Base-by-base conservation (phyloP, 2,797 vertebrate species). In the Margarornis squamiger region DNA sequence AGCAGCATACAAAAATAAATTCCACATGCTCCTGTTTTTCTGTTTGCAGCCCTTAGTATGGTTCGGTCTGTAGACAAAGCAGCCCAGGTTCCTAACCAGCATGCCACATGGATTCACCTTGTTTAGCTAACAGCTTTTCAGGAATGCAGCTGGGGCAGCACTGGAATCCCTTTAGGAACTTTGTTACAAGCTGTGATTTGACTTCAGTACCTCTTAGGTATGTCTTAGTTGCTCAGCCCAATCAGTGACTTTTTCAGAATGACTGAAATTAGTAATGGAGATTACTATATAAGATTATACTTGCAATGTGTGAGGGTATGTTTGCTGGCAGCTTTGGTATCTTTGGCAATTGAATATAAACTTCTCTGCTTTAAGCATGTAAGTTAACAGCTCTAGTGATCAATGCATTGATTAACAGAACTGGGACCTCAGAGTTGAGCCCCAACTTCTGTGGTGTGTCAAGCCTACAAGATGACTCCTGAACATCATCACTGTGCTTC, bases 111-210 rank as follows among this genome's bases (percentile, higher is more conserved):
- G 43, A 83, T 29, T 49, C 57, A 70, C 32, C 23, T 2, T 32
- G 19, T 70, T 91, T 61, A 74, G 91, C 18, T 52, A 90, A 84
- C 51, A 90, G 89, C 79, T 92, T 90, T 93, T 70, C 92, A 94
- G 92, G 94, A 96, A 95, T 76, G 95, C 65, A 55, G 61, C 81
- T 65, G 30, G 54, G 55, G 68, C 84, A 88, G 82, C 8, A 0
- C 46, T 86, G 75, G 78, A 91, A 95, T 95, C 84, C 83, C 65
- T 75, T 83, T 29, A 63, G 65, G 72, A 96, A 77, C 75, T 61
- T 62, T 12, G 65, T 43, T 80, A 75, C 72, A 92, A 73, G 85
- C 85, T 94, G 75, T 66, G 85, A 81, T 93, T 90, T 96, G 46
- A 92, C 59, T 84, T 75, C 46, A 41, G 22, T 45, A 45, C 20